These are phyloP conservation scores for Pangasianodon hypophthalmus DNA, from an alignment of 2,113 vertebrate genomes.

Conservation along the genomic window DNA sequence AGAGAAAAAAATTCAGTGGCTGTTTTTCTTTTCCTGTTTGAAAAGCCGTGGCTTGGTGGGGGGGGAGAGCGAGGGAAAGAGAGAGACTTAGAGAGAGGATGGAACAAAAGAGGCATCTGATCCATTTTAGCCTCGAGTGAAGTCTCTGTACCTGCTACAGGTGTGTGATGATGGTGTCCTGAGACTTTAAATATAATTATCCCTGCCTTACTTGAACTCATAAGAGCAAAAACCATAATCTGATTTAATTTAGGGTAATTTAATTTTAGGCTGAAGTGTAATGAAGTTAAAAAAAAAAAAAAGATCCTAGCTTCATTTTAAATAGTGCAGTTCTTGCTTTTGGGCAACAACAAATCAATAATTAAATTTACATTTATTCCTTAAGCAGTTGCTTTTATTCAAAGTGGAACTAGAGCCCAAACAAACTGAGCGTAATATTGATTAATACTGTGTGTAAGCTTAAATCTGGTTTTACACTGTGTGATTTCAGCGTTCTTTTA, in stretches of 20 bases:
- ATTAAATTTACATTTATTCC: background rate
- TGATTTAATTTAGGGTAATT: background rate
- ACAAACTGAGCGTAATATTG: background rate
- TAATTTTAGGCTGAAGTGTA: background rate
- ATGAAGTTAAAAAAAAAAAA: background rate
- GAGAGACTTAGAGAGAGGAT: background rate
- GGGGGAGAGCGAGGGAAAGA: background rate
- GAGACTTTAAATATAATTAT: background rate
- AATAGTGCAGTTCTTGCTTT: background rate
- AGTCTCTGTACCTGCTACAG: background rate
- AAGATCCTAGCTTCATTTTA: background rate
- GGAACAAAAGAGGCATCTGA: background rate
- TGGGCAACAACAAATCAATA: background rate
- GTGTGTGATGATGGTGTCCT: background rate
- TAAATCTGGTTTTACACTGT: background rate
- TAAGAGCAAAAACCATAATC: background rate
- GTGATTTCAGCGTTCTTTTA: background rate
- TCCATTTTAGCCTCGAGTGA: background rate
- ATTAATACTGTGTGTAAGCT: background rate
- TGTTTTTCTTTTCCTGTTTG: conserved; percentile 44
- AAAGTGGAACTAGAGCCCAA: background rate
- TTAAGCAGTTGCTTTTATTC: background rate
- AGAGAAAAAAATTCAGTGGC: conserved; percentile 18
- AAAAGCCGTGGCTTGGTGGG: background rate
- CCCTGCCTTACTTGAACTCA: background rate